Evolutionary conservation across 2,797 vertebrate genomes (phyloP).

Genomic region (Hozukius guyotensis): DNA sequence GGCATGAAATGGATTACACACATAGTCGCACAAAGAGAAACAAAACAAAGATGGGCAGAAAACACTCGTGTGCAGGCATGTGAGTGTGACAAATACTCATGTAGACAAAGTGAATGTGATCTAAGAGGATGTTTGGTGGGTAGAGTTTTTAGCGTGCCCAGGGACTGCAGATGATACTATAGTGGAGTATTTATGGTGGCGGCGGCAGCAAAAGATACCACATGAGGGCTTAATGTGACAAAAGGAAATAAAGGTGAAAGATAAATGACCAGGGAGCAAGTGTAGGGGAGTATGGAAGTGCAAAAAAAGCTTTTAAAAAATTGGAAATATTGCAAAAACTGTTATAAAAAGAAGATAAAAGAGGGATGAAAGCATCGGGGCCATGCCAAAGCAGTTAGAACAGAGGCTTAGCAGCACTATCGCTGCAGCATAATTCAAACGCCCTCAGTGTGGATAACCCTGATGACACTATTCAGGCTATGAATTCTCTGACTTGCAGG

Average conservation of each 20-base stretch:
- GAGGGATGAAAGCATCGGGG: constrained; percentile 9
- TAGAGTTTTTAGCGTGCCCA: not conserved
- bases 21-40: constrained; percentile 34
- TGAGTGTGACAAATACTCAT: constrained; percentile 44
- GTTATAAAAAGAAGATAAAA: constrained; percentile 18
- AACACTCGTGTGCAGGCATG: constrained; percentile 19
- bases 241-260: not conserved
- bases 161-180: not conserved
- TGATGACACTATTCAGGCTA: constrained; percentile 16
- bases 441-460: constrained; percentile 13
- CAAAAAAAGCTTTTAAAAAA: constrained; percentile 19
- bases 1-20: constrained; percentile 65
- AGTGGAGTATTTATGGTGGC: not conserved
- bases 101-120: constrained; percentile 38
- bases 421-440: constrained; percentile 32
- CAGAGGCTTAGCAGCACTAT: constrained; percentile 37
- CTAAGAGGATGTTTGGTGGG: constrained; percentile 26
- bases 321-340: not conserved
- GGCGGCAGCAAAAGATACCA: not conserved
- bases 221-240: constrained; percentile 2
- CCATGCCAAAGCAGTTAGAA: constrained; percentile 33
- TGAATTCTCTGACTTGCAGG: constrained; percentile 41
- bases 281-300: not conserved
- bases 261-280: not conserved
- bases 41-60: constrained; percentile 29